These are phyloP conservation scores for Characodon lateralis DNA, from an alignment of 2,797 vertebrate genomes.

Conservation along the genomic window DNA sequence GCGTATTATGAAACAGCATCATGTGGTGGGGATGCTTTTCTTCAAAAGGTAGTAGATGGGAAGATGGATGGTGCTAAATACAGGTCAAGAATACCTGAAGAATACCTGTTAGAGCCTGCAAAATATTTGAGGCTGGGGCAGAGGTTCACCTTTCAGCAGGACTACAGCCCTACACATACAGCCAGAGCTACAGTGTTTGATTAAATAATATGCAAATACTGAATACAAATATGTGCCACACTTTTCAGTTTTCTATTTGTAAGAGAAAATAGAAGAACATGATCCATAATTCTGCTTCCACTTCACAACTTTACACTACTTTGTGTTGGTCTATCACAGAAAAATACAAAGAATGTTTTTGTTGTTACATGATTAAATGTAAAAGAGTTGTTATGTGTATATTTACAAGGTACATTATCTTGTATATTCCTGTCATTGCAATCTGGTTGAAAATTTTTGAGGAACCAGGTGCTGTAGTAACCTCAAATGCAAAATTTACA, in stretches of 20 bases:
- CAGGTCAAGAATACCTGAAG: not conserved
- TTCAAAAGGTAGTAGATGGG: not conserved
- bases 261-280: not conserved
- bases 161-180: not conserved
- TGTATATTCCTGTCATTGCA: slow-evolving; percentile 12
- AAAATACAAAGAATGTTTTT: not conserved
- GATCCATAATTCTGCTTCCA: not conserved
- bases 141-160: not conserved
- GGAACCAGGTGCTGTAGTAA: slow-evolving; percentile 25
- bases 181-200: not conserved
- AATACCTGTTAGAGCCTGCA: not conserved
- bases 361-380: not conserved
- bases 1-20: not conserved
- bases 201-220: not conserved
- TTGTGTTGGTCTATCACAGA: not conserved
- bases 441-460: slow-evolving; percentile 34
- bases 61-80: not conserved
- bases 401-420: not conserved
- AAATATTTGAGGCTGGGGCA: not conserved
- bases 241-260: not conserved
- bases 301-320: too few species aligned
- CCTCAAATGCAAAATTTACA: slow-evolving; percentile 36
- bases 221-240: not conserved
- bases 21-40: not conserved
- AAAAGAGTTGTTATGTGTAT: not conserved